Percentiles rank a stretch among this genome's conserved stretches.
Evolutionary conservation across 1,140 invertebrate species (phyloP).

Genomic region (Aricia agestis): DNA sequence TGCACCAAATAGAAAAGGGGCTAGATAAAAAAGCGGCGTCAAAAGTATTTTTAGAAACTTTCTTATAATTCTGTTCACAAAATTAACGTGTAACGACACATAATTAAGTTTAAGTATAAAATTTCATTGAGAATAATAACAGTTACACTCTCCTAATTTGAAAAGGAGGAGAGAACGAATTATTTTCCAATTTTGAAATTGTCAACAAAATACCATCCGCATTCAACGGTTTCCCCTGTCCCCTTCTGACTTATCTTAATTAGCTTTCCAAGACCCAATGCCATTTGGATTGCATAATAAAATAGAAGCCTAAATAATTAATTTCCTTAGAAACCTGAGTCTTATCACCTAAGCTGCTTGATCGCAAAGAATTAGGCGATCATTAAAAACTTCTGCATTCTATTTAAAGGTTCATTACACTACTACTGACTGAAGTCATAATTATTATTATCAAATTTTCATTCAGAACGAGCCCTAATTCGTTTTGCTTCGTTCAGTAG

Average conservation of each 20-base stretch:
- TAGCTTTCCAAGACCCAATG: neutral
- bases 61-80: no score
- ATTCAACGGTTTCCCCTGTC: neutral
- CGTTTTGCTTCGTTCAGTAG: neutral
- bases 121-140: neutral
- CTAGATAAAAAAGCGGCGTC: neutral
- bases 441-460: no score
- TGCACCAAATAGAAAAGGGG: neutral
- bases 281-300: conserved; percentile 5
- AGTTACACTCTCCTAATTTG: neutral
- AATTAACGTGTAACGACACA: no score
- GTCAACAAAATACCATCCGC: no score
- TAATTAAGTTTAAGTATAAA: no score
- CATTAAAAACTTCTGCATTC: conserved; percentile 21
- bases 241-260: no score
- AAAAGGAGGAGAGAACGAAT: no score
- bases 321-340: neutral
- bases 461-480: no score
- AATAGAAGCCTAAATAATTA: neutral
- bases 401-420: conserved; percentile 34
- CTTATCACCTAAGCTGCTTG: conserved; percentile 43
- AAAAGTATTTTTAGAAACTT: no score
- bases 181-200: no score
- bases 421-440: conserved; percentile 6
- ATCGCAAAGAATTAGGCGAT: conserved; percentile 23